Base-by-base conservation (phyloP, 2,888 invertebrate genomes). In the Orthosia cruda region DNA sequence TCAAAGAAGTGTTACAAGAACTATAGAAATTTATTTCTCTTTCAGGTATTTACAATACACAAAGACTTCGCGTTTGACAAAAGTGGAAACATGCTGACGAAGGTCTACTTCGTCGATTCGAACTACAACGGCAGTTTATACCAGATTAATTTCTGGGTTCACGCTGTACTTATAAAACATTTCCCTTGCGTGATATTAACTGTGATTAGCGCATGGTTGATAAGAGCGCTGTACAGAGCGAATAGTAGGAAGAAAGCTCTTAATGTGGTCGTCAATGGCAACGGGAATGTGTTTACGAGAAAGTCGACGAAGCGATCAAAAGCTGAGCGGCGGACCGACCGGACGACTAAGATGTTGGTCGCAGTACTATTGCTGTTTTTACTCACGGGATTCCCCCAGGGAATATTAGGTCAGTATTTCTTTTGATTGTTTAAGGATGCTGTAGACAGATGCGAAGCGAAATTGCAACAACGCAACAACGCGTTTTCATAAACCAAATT, bases 321-420 rank as follows among this genome's bases (percentile, higher is more conserved):
- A 72, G 94, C 96, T 0, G 96, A 96, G 82, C 88, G 94, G 2
- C 89, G 96, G 58, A 95, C 96, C 0, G 99, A 99, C 91, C 97
- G 99, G 59, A 99, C 99, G 0, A 99, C 99, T 0, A 98, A 98
- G 91, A 98, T 99, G 98, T 96, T 99, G 64, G 97, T 99, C 2
- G 99, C 99, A 0, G 98, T 99, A 0, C 97, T 99, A 1, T 94
- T 99, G 3, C 97, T 99, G 4, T 99, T 99, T 91, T 97, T 99
- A 4, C 94, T 99, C 63, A 99, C 99, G 0, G 99, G 99, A 94
- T 98, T 99, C 85, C 99, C 99, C 0, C 98, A 98, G 89, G 98
- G 98, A 9, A 97, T 97, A 63, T 94, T 98, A 72, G 98, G 98
- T 95, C 68, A 87, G 92, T 81, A 70, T 59, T 50, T 23, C 2